Percentiles rank a stretch among this genome's conserved stretches.
These are phyloP conservation scores for Sturnira hondurensis DNA, from an alignment of 2,113 vertebrate genomes.

Conservation along the genomic window DNA sequence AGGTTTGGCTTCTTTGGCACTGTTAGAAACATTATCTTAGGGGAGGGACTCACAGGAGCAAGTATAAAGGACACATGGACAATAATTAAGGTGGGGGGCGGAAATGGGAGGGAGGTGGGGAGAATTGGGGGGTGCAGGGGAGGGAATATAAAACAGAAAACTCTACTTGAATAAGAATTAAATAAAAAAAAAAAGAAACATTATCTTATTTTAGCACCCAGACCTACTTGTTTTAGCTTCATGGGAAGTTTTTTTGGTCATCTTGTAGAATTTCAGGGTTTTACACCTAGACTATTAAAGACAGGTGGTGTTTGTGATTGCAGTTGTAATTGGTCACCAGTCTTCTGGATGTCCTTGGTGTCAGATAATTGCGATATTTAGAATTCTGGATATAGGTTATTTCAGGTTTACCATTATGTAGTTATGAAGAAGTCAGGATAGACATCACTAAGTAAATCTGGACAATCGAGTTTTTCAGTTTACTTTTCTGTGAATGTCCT, in stretches of 20 bases:
- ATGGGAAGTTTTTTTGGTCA: background rate
- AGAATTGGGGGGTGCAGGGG: no score
- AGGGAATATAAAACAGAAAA: no score
- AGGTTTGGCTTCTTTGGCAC: background rate
- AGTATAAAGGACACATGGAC: no score
- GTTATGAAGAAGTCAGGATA: background rate
- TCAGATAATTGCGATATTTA: background rate
- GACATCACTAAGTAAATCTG: background rate
- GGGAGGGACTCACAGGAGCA: no score
- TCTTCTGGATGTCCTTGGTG: conserved; percentile 10
- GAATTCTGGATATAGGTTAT: background rate
- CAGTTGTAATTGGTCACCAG: background rate
- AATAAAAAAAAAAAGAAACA: no score
- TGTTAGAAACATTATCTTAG: background rate
- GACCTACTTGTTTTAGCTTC: background rate
- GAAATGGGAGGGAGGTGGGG: no score
- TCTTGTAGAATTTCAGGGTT: background rate
- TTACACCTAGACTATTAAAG: background rate
- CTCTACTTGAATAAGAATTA: no score
- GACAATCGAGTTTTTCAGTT: background rate
- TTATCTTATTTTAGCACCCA: background rate
- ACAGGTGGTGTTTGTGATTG: background rate
- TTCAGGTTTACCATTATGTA: background rate
- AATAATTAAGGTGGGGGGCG: no score
- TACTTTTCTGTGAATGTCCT: background rate